phyloP scores from a whole-genome alignment of 2,113 vertebrate genomes.

The Eclectus roratus region DNA sequence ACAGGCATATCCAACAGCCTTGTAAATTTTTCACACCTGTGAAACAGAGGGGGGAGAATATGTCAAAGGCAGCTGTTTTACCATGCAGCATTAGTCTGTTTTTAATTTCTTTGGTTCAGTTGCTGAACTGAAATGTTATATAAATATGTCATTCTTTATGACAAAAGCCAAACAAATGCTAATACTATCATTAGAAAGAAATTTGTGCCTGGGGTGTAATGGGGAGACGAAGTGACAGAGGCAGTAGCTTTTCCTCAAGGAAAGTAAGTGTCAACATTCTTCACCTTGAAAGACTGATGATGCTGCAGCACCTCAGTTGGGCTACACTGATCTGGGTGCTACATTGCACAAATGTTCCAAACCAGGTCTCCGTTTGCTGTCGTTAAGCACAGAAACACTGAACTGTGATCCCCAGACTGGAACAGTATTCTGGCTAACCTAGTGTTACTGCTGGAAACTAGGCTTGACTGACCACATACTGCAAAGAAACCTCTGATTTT shows the following conservation, averaged over 20 bases:
- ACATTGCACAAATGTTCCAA: not conserved
- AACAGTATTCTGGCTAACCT: rapidly evolving
- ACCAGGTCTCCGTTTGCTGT: not conserved
- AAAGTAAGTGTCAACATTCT: not conserved
- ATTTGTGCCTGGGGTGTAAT: not conserved
- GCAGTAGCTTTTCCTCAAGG: not conserved
- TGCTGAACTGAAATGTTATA: constrained; percentile 25
- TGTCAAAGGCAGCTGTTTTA: not conserved
- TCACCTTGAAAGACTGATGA: not conserved
- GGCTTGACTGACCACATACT: not conserved
- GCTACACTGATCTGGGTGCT: not conserved
- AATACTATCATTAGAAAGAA: constrained; percentile 33
- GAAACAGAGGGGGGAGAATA: not conserved
- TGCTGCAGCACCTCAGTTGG: not conserved
- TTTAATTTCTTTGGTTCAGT: not conserved
- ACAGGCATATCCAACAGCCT: not conserved
- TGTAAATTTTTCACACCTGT: not conserved
- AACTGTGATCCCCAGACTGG: not conserved
- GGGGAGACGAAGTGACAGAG: not conserved
- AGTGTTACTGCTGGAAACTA: rapidly evolving
- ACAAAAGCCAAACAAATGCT: constrained; percentile 48
- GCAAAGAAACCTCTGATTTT: not conserved
- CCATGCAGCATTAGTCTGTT: not conserved
- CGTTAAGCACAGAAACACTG: not conserved
- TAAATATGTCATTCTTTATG: constrained; percentile 43